Evolutionary conservation across 2,113 vertebrate species (phyloP), one percentile per base, ranked within the genome.

Genomic region (Irena cyanogastra): DNA sequence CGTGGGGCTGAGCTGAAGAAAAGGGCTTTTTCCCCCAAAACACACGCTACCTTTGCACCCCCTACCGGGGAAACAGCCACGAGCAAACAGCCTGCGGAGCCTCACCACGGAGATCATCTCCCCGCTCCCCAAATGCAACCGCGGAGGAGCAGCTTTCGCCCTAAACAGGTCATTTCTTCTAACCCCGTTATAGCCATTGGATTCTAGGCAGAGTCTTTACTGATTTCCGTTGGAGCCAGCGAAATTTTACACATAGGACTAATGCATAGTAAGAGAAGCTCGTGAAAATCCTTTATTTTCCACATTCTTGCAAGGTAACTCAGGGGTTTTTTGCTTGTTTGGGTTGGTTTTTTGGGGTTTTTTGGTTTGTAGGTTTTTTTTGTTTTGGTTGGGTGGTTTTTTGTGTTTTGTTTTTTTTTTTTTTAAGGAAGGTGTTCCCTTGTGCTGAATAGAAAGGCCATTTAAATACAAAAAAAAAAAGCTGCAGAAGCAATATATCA

Each of bases 31-130:
- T 1, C 0, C 11, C 16, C 11, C 0, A 2, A 47, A 63, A 60
- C 22, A 33, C 47, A 18, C 22, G 70, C 17, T 95, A 9, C 89
- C 77, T 69, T 85, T 78, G 95, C 94, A 85, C 94, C 95, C 92
- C 11, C 94, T 96, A 3, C 89, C 37, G 95, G 97, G 39, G 18
- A 85, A 26, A 33, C 33, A 30, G 30, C 6, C 53, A 5, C 8
- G 5, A 75, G 42, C 37, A 10, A 39, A 27, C 4, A 53, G 42
- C 26, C 15, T 1, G 13, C 23, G 23, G 13, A 6, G 35, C 4
- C 31, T 12, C 22, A 20, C 8, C 33, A 1, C 4, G 2, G 68
- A 41, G 8, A 45, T 7, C 22, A 16, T 39, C 7, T 16, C 22
- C 12, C 5, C 35, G 1, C 1, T 41, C 3, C n/a, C 14, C 12